These are phyloP conservation scores for Phortica variegata DNA, from an alignment of 1,140 invertebrate genomes.

Conservation along the genomic window DNA sequence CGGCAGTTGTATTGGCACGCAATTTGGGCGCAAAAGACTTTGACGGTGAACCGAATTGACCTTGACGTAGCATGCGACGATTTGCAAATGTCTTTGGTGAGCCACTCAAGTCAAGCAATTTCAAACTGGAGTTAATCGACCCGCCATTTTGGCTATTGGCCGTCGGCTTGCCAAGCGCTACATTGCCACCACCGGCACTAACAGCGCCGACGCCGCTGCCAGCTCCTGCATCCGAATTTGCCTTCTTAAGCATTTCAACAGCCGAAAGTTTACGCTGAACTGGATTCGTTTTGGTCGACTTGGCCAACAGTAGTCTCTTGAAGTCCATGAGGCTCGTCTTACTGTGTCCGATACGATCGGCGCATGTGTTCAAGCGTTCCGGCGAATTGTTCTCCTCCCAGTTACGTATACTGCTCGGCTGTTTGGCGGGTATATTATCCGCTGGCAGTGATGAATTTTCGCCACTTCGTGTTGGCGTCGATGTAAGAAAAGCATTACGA, in stretches of 20 bases:
- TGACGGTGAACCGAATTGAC: constrained; percentile 60
- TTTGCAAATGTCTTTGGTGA: constrained; percentile 68
- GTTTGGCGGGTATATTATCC: constrained; percentile 35
- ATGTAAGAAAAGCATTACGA: constrained; percentile 60
- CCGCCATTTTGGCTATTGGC: constrained; percentile 14
- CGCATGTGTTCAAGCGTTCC: constrained; percentile 61
- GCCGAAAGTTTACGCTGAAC: constrained; percentile 70
- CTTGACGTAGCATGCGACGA: constrained; percentile 61
- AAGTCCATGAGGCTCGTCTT: constrained; percentile 77
- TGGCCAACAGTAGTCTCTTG: constrained; percentile 70
- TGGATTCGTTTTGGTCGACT: constrained; percentile 60
- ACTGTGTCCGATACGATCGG: constrained; percentile 63
- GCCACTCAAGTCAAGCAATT: constrained; percentile 63
- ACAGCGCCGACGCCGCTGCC: background rate
- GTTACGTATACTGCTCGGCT: constrained; percentile 30
- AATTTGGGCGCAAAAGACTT: constrained; percentile 65
- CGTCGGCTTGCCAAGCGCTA: constrained; percentile 19
- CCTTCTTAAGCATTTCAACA: constrained; percentile 77
- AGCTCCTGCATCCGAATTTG: constrained; percentile 10
- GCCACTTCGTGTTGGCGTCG: constrained; percentile 56
- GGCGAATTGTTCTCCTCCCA: constrained; percentile 56
- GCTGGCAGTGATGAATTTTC: constrained; percentile 19
- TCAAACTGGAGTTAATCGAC: constrained; percentile 53
- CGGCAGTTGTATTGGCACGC: constrained; percentile 70
- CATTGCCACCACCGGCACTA: constrained; percentile 1